Evolutionary conservation across 1,140 invertebrate species (phyloP).

Genomic region (Nymphalis io): DNA sequence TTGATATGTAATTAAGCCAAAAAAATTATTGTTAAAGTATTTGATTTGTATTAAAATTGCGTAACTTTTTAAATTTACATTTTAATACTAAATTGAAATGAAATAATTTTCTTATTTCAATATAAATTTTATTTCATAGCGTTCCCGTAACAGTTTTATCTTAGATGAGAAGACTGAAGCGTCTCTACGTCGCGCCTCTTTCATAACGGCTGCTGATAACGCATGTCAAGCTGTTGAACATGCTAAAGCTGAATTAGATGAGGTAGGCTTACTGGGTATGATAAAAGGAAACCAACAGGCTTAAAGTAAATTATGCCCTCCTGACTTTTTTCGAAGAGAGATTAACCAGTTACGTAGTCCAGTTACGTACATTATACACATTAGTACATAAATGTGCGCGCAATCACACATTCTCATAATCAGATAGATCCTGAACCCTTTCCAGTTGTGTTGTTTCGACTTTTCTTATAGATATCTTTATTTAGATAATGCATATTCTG

Average conservation of each 20-base stretch:
- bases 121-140: constrained; percentile 39
- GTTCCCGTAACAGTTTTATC: constrained; percentile 63
- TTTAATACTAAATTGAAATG: background rate
- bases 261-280: constrained; percentile 38
- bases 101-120: background rate
- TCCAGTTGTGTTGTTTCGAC: too few relatives aligned
- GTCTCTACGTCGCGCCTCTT: constrained; percentile 51
- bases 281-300: background rate
- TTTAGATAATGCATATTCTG: too few relatives aligned
- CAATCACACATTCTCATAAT: too few relatives aligned
- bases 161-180: constrained; percentile 58
- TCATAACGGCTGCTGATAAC: constrained; percentile 47
- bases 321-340: too few relatives aligned
- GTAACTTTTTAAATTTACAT: background rate
- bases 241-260: constrained; percentile 38
- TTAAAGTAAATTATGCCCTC: background rate
- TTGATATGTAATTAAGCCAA: too few relatives aligned
- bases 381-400: too few relatives aligned
- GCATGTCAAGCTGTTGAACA: constrained; percentile 47
- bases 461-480: too few relatives aligned
- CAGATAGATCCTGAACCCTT: too few relatives aligned
- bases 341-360: too few relatives aligned
- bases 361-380: too few relatives aligned
- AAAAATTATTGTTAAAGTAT: too few relatives aligned
- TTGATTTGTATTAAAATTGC: too few relatives aligned